phyloP scores from a whole-genome alignment of 2,888 invertebrate species.

The Ochropleura leucogaster region DNA sequence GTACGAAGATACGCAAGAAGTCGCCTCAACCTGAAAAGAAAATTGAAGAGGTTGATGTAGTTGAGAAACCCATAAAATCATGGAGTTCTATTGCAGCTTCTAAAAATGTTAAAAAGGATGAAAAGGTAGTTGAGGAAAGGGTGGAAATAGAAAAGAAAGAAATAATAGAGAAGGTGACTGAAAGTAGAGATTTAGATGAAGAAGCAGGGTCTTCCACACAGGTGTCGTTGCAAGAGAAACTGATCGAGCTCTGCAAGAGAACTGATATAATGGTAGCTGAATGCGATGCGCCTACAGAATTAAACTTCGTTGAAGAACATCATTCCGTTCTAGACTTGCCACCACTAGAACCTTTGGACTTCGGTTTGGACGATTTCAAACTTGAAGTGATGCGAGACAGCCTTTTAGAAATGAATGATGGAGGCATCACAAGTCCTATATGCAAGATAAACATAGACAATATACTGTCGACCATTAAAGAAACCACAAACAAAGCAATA shows the following conservation, averaged over 20 bases:
- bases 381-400: constrained; percentile 87
- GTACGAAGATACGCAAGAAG: constrained; percentile 80
- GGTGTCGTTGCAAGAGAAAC: constrained; percentile 83
- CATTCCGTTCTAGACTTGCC: constrained; percentile 83
- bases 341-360: constrained; percentile 83
- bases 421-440: constrained; percentile 82
- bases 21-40: constrained; percentile 78
- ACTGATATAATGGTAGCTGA: constrained; percentile 88
- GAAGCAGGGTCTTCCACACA: constrained; percentile 70
- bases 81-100: constrained; percentile 90
- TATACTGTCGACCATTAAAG: constrained; percentile 85
- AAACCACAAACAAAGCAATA: constrained; percentile 78
- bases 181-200: constrained; percentile 61
- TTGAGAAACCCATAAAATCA: constrained; percentile 83
- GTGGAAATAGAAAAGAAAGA: constrained; percentile 62
- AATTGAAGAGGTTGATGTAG: constrained; percentile 65
- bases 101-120: constrained; percentile 68
- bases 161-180: constrained; percentile 56
- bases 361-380: constrained; percentile 86
- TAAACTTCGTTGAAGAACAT: constrained; percentile 87
- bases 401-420: constrained; percentile 81
- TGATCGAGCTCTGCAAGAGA: constrained; percentile 85
- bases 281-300: constrained; percentile 85
- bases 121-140: constrained; percentile 66
- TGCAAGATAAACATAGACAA: constrained; percentile 88